Percentiles rank a stretch among this genome's conserved stretches.
These are phyloP conservation scores for Diarsia mendica DNA, from an alignment of 2,888 invertebrate genomes.

Conservation along the genomic window DNA sequence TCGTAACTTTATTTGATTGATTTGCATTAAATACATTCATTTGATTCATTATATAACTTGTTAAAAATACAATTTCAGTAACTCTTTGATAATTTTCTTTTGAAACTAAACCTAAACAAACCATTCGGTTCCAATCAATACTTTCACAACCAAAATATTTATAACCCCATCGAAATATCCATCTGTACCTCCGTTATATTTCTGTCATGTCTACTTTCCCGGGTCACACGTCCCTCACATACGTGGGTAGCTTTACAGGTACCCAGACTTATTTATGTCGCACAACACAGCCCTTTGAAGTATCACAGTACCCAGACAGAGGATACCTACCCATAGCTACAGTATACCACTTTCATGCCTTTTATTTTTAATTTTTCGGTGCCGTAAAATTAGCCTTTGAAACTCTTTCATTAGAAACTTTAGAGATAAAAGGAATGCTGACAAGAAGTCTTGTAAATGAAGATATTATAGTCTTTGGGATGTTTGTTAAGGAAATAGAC, in stretches of 20 bases:
- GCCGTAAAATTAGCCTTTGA: conserved; percentile 59
- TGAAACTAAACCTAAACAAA: background rate
- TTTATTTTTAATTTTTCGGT: conserved; percentile 60
- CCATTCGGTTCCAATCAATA: conserved; percentile 10
- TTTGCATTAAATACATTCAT: too few relatives aligned
- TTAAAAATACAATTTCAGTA: background rate
- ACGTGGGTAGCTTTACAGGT: conserved; percentile 52
- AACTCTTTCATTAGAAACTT: conserved; percentile 25
- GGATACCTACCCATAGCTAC: conserved; percentile 38
- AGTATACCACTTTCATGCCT: conserved; percentile 14
- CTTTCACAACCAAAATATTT: background rate
- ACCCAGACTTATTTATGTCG: conserved; percentile 64
- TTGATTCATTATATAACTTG: too few relatives aligned
- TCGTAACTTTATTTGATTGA: too few relatives aligned
- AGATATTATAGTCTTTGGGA: background rate
- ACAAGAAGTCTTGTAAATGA: conserved; percentile 27
- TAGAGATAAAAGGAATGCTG: conserved; percentile 34
- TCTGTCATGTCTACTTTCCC: conserved; percentile 17
- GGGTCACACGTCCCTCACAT: conserved; percentile 45
- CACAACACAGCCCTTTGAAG: conserved; percentile 65
- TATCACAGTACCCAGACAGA: conserved; percentile 54
- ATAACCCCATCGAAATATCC: conserved; percentile 4
- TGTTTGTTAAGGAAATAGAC: conserved; percentile 15
- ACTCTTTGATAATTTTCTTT: background rate
- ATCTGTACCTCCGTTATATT: conserved; percentile 32